Conservation (phyloP, 2,797 vertebrate species). For the Furcifer pardalis region DNA sequence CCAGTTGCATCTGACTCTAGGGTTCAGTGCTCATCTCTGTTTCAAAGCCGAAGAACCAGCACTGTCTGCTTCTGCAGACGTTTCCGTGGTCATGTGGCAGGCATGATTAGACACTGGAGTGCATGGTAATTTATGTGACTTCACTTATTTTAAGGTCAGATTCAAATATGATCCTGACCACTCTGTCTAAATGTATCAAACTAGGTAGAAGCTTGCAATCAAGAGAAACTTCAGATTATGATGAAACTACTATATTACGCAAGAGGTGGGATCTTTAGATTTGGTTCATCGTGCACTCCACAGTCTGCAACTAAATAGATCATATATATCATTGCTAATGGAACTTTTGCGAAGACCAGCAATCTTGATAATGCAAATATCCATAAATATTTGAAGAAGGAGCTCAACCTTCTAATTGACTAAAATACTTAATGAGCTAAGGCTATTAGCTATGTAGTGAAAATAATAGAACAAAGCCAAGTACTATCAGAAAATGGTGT, state of each 20-base stretch:
- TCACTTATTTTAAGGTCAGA: no score
- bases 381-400: conserved; percentile 16
- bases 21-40: no score
- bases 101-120: no score
- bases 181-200: background rate
- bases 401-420: conserved; percentile 7
- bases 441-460: background rate
- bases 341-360: background rate
- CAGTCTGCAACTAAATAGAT: background rate
- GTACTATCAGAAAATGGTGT: background rate
- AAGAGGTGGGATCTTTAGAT: background rate
- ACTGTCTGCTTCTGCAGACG: no score
- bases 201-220: background rate
- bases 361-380: conserved; percentile 2
- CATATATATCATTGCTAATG: no score
- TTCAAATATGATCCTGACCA: no score
- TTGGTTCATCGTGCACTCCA: background rate
- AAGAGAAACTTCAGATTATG: background rate
- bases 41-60: no score
- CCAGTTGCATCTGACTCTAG: no score
- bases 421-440: background rate
- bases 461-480: background rate
- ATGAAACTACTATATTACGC: background rate
- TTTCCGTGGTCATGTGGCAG: no score
- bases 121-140: no score